Percentiles rank a stretch among this genome's conserved stretches.
Conservation (phyloP, 2,888 invertebrate species). For the Xanthia icteritia region DNA sequence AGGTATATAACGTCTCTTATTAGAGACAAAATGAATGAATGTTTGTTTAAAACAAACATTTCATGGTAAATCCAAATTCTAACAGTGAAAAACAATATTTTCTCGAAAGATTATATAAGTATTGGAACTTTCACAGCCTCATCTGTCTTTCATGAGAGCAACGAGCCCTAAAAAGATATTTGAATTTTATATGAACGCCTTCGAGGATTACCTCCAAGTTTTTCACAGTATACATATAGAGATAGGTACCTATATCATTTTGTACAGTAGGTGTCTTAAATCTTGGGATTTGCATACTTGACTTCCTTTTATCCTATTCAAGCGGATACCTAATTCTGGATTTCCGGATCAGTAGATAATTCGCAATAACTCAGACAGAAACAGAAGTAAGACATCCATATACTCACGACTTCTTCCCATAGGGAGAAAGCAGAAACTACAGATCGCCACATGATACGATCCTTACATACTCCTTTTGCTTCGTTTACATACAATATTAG, state of each 20-base stretch:
- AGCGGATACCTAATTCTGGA: background rate
- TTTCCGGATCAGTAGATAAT: background rate
- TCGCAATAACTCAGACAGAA: too few species aligned
- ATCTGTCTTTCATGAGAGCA: constrained; percentile 52
- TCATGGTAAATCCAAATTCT: background rate
- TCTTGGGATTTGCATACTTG: constrained; percentile 6
- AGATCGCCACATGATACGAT: too few species aligned
- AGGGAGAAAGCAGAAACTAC: too few species aligned
- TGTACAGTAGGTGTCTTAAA: background rate
- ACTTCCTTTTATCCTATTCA: background rate
- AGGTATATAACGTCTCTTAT: background rate
- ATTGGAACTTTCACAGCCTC: constrained; percentile 42
- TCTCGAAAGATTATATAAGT: constrained; percentile 46
- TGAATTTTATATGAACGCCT: constrained; percentile 56
- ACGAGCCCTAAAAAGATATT: constrained; percentile 43
- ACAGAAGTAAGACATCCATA: too few species aligned
- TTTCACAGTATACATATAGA: constrained; percentile 21
- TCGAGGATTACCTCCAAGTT: constrained; percentile 40
- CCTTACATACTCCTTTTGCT: too few species aligned
- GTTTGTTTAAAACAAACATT: background rate
- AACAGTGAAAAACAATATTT: constrained; percentile 29
- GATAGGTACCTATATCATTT: constrained; percentile 2
- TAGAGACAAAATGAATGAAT: too few species aligned
- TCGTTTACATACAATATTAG: too few species aligned
- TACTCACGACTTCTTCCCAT: too few species aligned